Base-by-base conservation (phyloP, 2,113 vertebrate species). In the Sapayoa aenigma region DNA sequence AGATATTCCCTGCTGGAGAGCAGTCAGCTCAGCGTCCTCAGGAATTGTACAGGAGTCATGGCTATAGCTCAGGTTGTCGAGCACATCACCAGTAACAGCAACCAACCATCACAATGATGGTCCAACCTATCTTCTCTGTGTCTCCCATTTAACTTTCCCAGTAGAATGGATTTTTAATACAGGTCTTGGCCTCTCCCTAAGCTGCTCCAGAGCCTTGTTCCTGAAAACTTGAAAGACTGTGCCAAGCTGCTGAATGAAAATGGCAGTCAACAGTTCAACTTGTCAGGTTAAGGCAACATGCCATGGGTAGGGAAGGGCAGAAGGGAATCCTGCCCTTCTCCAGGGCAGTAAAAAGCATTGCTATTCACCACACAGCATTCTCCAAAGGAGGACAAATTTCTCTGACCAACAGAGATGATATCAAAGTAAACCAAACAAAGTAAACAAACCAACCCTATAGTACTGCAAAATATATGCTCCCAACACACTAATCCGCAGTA, bases 1-100 rank as follows among this genome's bases (percentile, higher is more conserved):
- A 46, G 59, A 49, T 5, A 24, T 2, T 77, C 42, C 33, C 47
- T 52, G 35, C 21, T 41, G 56, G 60, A 47, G 16, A 62, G 47
- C 73, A 91, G 41, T 4, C 3, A 9, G 55, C 35, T 82, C 89
- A 52, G 9, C 0, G 8, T n/a, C 72, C 35, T 7, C 22, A 30
- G 68, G 65, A 60, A 0, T 5, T 8, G 63, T 47, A 24, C 18
- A 33, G 55, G 6, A 68, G 23, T 4, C 0, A 0, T 9, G n/a
- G 39, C 53, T 76, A 47, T 27, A 42, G 39, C 4, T 67, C 66
- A 22, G 23, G 69, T 2, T 25, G 4, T 1, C 83, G 73, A 9
- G 23, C 31, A 30, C 8, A 56, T 2, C 31, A 27, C 23, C 49
- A 90, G 39, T 35, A 63, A 41, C 65, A 55, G 14, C 78, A 50